Percentiles rank a stretch among this genome's conserved stretches.
phyloP scores from a whole-genome alignment of 2,797 vertebrate species.

The Tiaroga cobitis region DNA sequence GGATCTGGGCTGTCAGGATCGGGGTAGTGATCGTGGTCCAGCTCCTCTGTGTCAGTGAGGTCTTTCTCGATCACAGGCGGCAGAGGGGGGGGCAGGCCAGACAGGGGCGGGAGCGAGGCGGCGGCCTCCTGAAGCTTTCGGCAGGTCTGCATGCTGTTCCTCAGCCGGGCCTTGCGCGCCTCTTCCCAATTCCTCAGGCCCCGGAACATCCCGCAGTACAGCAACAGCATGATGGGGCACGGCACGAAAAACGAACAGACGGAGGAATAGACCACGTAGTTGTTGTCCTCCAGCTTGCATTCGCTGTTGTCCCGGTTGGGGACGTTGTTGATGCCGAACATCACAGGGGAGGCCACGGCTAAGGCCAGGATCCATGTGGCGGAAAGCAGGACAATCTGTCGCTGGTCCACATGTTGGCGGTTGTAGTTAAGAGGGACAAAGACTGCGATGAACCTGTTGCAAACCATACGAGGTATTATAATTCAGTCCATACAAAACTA shows the following conservation, averaged over 20 bases:
- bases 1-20: slow-evolving; percentile 57
- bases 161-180: slow-evolving; percentile 85
- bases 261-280: slow-evolving; percentile 92
- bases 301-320: slow-evolving; percentile 81
- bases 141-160: slow-evolving; percentile 79
- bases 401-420: slow-evolving; percentile 86
- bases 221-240: slow-evolving; percentile 93
- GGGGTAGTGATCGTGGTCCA: slow-evolving; percentile 64
- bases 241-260: slow-evolving; percentile 97
- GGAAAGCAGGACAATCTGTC: slow-evolving; percentile 86
- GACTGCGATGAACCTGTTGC: slow-evolving; percentile 91
- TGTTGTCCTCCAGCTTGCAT: slow-evolving; percentile 91
- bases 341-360: slow-evolving; percentile 91
- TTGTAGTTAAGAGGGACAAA: slow-evolving; percentile 89
- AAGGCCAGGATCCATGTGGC: slow-evolving; percentile 92
- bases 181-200: slow-evolving; percentile 90
- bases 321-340: slow-evolving; percentile 92
- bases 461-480: slow-evolving; percentile 43
- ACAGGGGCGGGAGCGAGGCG: slow-evolving; percentile 67
- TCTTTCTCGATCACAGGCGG: slow-evolving; percentile 77
- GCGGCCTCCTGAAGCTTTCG: slow-evolving; percentile 74
- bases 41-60: slow-evolving; percentile 65
- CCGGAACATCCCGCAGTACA: slow-evolving; percentile 92
- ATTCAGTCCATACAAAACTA: background rate
- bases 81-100: slow-evolving; percentile 75